Evolutionary conservation across 2,888 invertebrate species (phyloP).

Genomic region (Lapara coniferarum): DNA sequence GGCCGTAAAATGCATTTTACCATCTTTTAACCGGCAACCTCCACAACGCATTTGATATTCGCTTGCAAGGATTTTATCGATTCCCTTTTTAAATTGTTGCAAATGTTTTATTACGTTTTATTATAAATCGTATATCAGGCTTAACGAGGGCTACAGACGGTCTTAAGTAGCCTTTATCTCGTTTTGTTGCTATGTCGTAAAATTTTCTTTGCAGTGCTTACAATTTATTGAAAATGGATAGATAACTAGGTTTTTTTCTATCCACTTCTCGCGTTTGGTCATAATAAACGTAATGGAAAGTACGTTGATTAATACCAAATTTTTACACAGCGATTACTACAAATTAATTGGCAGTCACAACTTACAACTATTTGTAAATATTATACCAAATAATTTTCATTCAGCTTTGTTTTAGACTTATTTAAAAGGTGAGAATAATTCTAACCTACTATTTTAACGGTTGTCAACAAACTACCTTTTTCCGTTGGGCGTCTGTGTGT

Average conservation of each 20-base stretch:
- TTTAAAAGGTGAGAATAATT: too few relatives aligned
- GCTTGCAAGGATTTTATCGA: conserved; percentile 74
- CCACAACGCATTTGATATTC: conserved; percentile 68
- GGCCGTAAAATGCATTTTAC: conserved; percentile 76
- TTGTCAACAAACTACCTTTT: too few relatives aligned
- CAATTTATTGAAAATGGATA: conserved; percentile 22
- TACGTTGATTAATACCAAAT: neutral
- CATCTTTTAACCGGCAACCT: conserved; percentile 67
- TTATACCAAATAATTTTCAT: too few relatives aligned
- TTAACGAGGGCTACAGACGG: conserved; percentile 71
- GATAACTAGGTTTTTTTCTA: conserved; percentile 16
- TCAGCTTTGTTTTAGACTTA: too few relatives aligned
- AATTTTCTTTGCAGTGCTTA: conserved; percentile 35
- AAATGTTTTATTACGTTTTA: conserved; percentile 80
- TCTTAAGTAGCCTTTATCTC: conserved; percentile 77
- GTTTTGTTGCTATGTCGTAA: conserved; percentile 72
- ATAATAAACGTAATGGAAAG: neutral
- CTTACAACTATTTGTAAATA: neutral
- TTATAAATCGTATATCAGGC: conserved; percentile 78
- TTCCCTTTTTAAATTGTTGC: conserved; percentile 80
- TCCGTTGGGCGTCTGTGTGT: too few relatives aligned
- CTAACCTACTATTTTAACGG: too few relatives aligned
- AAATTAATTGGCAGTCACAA: neutral
- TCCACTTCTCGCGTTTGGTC: neutral
- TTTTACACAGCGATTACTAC: too few relatives aligned